A percentile compares a stretch with the other conserved stretches of the same genome.
Conservation (phyloP, 2,888 invertebrate genomes). For the Drosophila greeni region DNA sequence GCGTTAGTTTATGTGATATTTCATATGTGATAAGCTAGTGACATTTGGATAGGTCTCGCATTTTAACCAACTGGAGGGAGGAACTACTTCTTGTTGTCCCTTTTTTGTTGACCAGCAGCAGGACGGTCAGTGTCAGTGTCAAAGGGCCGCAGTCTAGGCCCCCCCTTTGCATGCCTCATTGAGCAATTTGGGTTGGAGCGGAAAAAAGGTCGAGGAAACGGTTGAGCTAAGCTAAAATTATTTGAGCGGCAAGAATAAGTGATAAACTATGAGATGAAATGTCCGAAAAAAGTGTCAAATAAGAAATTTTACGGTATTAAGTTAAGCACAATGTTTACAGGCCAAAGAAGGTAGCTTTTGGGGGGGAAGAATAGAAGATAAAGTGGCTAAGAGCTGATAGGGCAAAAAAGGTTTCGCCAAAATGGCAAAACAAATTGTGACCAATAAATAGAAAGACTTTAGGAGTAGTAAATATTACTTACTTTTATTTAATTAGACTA, state of each 20-base stretch:
- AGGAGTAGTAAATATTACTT: background rate
- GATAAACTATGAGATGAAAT: conserved; percentile 45
- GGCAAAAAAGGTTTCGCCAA: conserved; percentile 1
- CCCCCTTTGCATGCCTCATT: conserved; percentile 32
- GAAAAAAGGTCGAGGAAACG: conserved; percentile 30
- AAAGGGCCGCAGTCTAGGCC: conserved; percentile 33
- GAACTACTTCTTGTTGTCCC: conserved; percentile 15
- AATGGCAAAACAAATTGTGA: background rate
- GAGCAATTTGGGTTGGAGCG: conserved; percentile 15
- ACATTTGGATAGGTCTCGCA: conserved; percentile 48
- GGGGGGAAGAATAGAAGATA: conserved; percentile 6
- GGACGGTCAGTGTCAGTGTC: conserved; percentile 41
- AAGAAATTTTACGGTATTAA: conserved; percentile 38
- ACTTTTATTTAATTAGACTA: background rate
- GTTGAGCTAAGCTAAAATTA: conserved; percentile 45
- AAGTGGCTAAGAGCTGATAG: conserved; percentile 15
- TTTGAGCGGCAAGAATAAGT: conserved; percentile 41
- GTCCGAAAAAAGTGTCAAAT: conserved; percentile 37
- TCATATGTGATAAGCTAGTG: conserved; percentile 68
- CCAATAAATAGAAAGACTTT: background rate
- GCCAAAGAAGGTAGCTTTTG: background rate
- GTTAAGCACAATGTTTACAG: conserved; percentile 39
- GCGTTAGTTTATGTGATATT: conserved; percentile 72
- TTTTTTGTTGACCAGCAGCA: conserved; percentile 19
- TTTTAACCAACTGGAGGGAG: background rate